Conservation (phyloP, 2,797 vertebrate genomes). For the Pachyuromys duprasi region DNA sequence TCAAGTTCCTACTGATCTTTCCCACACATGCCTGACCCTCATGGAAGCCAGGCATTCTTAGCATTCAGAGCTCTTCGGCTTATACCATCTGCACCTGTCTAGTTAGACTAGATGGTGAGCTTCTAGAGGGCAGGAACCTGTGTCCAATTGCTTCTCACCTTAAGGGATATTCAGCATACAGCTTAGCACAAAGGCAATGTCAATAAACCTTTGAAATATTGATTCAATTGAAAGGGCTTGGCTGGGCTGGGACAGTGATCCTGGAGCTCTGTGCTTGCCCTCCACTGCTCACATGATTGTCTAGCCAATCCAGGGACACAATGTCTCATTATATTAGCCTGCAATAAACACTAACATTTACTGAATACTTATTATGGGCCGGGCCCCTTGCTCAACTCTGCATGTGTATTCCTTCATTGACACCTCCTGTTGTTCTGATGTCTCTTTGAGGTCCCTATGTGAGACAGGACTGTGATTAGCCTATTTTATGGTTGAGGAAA, state of each 20-base stretch:
- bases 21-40: background rate
- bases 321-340: slow-evolving; percentile 36
- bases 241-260: background rate
- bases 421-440: background rate
- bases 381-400: slow-evolving; percentile 39
- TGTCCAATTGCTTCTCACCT: background rate
- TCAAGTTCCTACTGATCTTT: slow-evolving; percentile 1
- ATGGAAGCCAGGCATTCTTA: background rate
- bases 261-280: background rate
- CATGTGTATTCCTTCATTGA: slow-evolving; percentile 40
- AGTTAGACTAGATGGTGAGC: background rate
- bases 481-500: slow-evolving; percentile 33
- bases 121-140: background rate
- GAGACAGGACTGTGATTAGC: slow-evolving; percentile 39
- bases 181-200: background rate
- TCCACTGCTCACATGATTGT: background rate
- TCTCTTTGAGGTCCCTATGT: slow-evolving; percentile 35
- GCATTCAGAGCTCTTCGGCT: background rate
- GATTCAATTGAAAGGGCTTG: slow-evolving; percentile 49
- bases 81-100: background rate
- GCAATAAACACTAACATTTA: slow-evolving; percentile 59
- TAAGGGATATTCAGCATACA: background rate
- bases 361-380: slow-evolving; percentile 42
- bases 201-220: slow-evolving; percentile 58
- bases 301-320: slow-evolving; percentile 39